A percentile compares a stretch with the other conserved stretches of the same genome.
Conservation (phyloP, 2,113 vertebrate species). For the Cricetomys ansorgei region DNA sequence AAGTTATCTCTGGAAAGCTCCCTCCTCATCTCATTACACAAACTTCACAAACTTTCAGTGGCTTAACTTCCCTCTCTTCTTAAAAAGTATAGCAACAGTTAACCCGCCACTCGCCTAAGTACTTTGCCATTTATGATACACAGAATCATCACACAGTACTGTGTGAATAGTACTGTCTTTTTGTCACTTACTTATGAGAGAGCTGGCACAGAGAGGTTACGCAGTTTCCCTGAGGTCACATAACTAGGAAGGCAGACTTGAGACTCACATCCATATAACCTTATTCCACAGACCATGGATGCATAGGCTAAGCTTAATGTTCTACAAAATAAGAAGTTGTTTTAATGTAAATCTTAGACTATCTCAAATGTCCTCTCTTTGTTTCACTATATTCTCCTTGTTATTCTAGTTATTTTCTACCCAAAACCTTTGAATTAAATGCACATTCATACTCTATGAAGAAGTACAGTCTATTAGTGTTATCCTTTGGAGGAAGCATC, state of each 20-base stretch:
- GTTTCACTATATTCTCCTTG: neutral
- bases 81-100: neutral
- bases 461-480: neutral
- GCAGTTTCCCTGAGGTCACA: neutral
- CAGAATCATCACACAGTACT: rapidly evolving
- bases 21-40: neutral
- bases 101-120: neutral
- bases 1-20: neutral
- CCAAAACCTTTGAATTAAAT: neutral
- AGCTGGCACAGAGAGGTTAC: neutral
- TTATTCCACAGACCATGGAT: neutral
- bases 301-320: neutral
- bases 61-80: neutral
- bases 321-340: neutral
- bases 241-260: neutral
- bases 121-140: neutral
- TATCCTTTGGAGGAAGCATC: neutral
- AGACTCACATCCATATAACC: neutral
- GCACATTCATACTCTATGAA: neutral
- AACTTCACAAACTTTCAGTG: neutral
- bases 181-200: neutral
- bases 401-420: neutral
- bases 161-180: no score
- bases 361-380: neutral
- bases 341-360: neutral